Evolutionary conservation across 2,797 vertebrate species (phyloP).

Genomic region (Euphonia xanthogaster): DNA sequence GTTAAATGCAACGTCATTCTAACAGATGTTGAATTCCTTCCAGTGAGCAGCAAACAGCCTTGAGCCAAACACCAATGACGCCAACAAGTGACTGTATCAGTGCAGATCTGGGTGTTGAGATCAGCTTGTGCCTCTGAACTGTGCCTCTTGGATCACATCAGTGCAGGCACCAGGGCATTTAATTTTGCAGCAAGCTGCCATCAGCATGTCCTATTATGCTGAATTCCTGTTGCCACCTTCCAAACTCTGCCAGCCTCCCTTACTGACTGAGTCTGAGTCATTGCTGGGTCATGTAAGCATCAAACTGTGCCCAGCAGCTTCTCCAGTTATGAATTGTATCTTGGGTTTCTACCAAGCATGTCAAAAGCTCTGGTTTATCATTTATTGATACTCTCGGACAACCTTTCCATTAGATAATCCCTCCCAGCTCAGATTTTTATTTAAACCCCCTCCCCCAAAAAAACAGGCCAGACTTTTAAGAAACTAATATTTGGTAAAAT

Average conservation of each 20-base stretch:
- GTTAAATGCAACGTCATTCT: background rate
- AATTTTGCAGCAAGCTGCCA: background rate
- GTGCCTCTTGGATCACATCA: background rate
- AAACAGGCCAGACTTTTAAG: background rate
- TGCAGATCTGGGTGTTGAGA: background rate
- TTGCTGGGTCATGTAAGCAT: background rate
- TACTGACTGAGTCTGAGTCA: background rate
- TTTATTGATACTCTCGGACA: background rate
- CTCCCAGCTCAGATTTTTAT: background rate
- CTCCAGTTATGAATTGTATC: background rate
- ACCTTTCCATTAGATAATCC: background rate
- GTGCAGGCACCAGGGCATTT: background rate
- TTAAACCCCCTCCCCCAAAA: too few relatives aligned
- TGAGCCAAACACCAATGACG: background rate
- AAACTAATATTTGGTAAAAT: background rate
- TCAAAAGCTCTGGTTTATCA: background rate
- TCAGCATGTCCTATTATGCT: fast-evolving
- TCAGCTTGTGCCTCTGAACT: background rate
- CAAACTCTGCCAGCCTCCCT: background rate
- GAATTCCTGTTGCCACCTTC: background rate
- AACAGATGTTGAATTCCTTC: constrained; percentile 11
- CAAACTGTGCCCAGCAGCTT: constrained; percentile 12
- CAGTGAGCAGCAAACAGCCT: constrained; percentile 15
- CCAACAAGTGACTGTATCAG: background rate
- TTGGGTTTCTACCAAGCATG: background rate